phyloP scores from a whole-genome alignment of 2,888 invertebrate species.

The Heliconius sara region DNA sequence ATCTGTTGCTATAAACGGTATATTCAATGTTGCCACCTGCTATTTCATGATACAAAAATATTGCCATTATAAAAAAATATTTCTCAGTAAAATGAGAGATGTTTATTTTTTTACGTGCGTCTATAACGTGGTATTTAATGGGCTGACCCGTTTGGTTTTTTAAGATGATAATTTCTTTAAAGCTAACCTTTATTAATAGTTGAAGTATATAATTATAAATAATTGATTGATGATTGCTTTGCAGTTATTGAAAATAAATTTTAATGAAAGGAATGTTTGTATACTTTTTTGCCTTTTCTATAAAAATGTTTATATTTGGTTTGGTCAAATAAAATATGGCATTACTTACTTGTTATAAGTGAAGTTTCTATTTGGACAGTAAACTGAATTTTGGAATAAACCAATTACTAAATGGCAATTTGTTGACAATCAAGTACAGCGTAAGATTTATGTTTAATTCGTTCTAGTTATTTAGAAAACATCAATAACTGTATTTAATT shows the following conservation, averaged over 20 bases:
- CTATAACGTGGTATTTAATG: slow-evolving; percentile 10
- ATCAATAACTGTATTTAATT: background rate
- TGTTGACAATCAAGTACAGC: background rate
- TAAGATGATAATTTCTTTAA: background rate
- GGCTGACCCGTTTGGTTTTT: slow-evolving; percentile 17
- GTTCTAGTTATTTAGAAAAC: background rate
- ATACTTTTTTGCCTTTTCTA: no score
- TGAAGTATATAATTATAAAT: background rate
- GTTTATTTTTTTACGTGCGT: slow-evolving; percentile 34
- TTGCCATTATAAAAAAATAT: slow-evolving; percentile 24
- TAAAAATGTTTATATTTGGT: no score
- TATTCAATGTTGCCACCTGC: slow-evolving; percentile 1
- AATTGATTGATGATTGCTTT: background rate
- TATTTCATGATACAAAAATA: background rate
- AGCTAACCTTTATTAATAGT: background rate
- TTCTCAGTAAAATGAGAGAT: slow-evolving; percentile 25
- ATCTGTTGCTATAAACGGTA: slow-evolving; percentile 15
- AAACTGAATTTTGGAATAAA: background rate
- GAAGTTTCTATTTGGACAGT: background rate
- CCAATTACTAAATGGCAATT: background rate
- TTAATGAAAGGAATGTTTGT: no score
- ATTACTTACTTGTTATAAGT: no score
- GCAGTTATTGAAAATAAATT: background rate
- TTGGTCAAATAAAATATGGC: no score
- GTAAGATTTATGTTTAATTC: background rate